Evolutionary conservation across 2,888 invertebrate genomes (phyloP).

Genomic region (Apamea crenata): DNA sequence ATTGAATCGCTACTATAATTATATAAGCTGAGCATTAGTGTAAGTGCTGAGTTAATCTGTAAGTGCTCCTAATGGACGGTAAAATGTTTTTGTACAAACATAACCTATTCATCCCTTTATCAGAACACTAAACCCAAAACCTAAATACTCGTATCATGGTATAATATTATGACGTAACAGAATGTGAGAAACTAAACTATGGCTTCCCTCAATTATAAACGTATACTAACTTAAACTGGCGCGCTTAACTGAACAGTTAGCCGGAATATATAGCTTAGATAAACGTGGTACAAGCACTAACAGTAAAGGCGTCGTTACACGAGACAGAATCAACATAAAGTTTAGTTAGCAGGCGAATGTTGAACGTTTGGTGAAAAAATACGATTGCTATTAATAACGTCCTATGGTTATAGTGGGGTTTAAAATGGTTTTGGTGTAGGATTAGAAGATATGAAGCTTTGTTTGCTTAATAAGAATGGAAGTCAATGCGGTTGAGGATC

Average conservation of each 20-base stretch:
- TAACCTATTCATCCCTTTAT: neutral
- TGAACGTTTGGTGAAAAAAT: conserved; percentile 40
- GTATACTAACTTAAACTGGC: conserved; percentile 63
- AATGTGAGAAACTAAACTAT: conserved; percentile 54
- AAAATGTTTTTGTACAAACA: neutral
- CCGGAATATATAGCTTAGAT: conserved; percentile 67
- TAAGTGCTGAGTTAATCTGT: neutral
- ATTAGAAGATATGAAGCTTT: neutral
- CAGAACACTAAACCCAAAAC: neutral
- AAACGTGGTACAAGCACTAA: conserved; percentile 65
- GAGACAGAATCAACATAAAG: conserved; percentile 58
- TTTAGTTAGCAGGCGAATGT: conserved; percentile 44
- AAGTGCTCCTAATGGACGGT: neutral
- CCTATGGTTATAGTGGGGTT: conserved; percentile 24
- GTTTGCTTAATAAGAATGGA: neutral
- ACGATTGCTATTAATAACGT: conserved; percentile 35
- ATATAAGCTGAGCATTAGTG: neutral
- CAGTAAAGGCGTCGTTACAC: conserved; percentile 61
- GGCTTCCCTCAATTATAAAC: conserved; percentile 65
- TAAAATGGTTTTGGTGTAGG: neutral
- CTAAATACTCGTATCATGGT: conserved; percentile 1
- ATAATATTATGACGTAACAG: conserved; percentile 39
- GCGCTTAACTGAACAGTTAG: conserved; percentile 67
- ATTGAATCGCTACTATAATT: neutral
- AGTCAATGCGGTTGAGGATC: neutral